Evolutionary conservation across 2,888 invertebrate genomes (phyloP).

Genomic region (Hypselothyrea guttata): DNA sequence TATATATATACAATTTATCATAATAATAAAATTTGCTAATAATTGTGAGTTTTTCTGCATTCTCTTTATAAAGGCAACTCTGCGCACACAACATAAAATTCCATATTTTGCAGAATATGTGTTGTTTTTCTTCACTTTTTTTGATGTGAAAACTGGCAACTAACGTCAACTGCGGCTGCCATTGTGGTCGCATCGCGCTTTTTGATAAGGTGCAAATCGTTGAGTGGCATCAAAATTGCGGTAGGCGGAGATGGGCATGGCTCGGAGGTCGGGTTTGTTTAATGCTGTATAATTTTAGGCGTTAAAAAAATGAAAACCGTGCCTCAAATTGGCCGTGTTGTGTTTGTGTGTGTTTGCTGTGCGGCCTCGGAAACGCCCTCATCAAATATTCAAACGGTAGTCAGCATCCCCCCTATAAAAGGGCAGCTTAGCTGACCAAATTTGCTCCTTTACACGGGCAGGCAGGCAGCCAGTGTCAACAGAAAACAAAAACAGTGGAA

Average conservation of each 20-base stretch:
- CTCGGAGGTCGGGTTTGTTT: slow-evolving; percentile 37
- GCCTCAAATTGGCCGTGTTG: slow-evolving; percentile 61
- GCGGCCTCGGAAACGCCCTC: slow-evolving; percentile 59
- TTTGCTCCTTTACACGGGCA: slow-evolving; percentile 8
- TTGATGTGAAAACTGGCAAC: slow-evolving; percentile 9
- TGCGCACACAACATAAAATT: slow-evolving; percentile 19
- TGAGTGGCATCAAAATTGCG: slow-evolving; percentile 30
- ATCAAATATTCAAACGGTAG: slow-evolving; percentile 75
- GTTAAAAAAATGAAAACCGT: slow-evolving; percentile 46
- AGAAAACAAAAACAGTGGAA: slow-evolving; percentile 29
- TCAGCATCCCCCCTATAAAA: slow-evolving; percentile 25
- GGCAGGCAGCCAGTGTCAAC: slow-evolving; percentile 19
- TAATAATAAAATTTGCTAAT: too few species aligned
- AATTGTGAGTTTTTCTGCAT: too few species aligned
- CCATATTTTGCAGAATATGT: slow-evolving; percentile 16
- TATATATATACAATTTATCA: too few species aligned
- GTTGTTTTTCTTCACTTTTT: slow-evolving; percentile 5
- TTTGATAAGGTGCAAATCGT: slow-evolving; percentile 47
- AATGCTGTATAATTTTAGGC: slow-evolving; percentile 76
- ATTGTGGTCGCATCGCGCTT: slow-evolving; percentile 35
- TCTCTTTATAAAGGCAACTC: too few species aligned
- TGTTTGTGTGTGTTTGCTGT: slow-evolving; percentile 36
- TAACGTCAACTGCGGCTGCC: slow-evolving; percentile 19
- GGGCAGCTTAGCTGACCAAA: background rate
- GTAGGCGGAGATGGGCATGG: background rate